Evolutionary conservation across 2,797 vertebrate genomes (phyloP).

Genomic region (Cichlasoma orientale): DNA sequence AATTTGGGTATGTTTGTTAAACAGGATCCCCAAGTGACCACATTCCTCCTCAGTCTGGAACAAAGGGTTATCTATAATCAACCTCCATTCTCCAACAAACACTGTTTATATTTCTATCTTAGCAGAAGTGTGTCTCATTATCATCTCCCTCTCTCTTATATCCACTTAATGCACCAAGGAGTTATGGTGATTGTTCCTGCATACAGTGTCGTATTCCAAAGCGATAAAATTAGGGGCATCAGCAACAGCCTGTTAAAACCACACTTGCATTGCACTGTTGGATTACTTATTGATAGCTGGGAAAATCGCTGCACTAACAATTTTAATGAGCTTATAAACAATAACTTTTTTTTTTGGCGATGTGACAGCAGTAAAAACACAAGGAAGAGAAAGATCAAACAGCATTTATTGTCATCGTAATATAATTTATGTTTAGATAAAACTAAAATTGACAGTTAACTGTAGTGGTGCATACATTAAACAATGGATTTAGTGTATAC

Average conservation of each 20-base stretch:
- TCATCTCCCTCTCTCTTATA: not conserved
- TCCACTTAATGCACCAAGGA: constrained; percentile 20
- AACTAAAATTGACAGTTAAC: constrained; percentile 67
- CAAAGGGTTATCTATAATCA: constrained; percentile 1
- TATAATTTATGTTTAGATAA: constrained; percentile 72
- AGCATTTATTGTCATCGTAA: constrained; percentile 70
- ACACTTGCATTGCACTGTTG: not conserved
- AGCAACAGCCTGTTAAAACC: constrained; percentile 37
- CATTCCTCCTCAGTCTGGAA: constrained; percentile 4
- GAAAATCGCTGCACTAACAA: constrained; percentile 4
- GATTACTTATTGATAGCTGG: constrained; percentile 35
- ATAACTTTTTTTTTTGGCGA: not conserved
- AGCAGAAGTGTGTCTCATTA: constrained; percentile 11
- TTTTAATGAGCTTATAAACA: not conserved
- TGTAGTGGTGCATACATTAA: constrained; percentile 66
- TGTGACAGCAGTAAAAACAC: constrained; percentile 44
- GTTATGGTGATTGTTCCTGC: constrained; percentile 21
- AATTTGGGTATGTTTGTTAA: not conserved
- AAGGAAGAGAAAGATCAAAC: constrained; percentile 54
- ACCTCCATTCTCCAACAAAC: constrained; percentile 14
- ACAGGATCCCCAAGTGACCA: not conserved
- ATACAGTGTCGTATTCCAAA: constrained; percentile 24
- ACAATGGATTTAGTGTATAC: constrained; percentile 64
- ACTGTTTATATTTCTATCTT: constrained; percentile 22
- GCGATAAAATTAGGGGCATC: constrained; percentile 29